Evolutionary conservation across 1,140 invertebrate genomes (phyloP), one percentile per base, ranked within the genome.

Genomic region (Campoletis sonorensis): DNA sequence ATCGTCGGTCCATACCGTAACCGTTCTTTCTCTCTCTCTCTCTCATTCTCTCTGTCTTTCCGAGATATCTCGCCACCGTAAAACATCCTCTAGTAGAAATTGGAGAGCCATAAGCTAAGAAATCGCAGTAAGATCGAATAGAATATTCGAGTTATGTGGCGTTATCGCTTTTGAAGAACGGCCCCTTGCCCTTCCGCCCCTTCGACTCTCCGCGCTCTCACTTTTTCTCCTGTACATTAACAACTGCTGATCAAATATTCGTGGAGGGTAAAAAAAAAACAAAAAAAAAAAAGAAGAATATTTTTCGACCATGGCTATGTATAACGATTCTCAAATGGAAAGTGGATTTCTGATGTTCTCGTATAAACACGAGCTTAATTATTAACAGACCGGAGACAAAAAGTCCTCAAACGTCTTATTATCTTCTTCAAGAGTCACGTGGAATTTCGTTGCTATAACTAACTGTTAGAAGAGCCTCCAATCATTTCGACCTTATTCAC

Each of bases 81-180:
- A 58, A 75, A 54, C 72, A 75, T 75, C 26, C 45, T 51, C 37
- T 23, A 15, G 18, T 49, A 58, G 16, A 30, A 40, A 75, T 54
- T 18, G 10, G 72, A 27, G 72, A 70, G 67, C 27, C n/a, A 70
- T 33, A 33, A 70, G 67, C 13, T 1, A 15, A 70, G 26, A 70
- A 70, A 70, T 70, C 67, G 67, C 67, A 33, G 67, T 33, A 70
- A 70, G 67, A 70, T 83, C 83, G 83, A 70, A 80, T 82, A 84
- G 75, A 84, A 83, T 82, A 86, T 85, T 30, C 85, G 82, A 85
- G 84, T 79, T 84, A 87, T 86, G 85, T 81, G 82, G 83, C 61
- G 79, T 83, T 86, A 86, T 86, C 85, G 82, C 82, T 16, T 30
- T 27, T 23, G 16, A 70, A 30, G 67, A 70, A 75, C 72, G 72